phyloP scores from a whole-genome alignment of 92 coral and sea anemone genomes.

The Epizoanthus scotinus region DNA sequence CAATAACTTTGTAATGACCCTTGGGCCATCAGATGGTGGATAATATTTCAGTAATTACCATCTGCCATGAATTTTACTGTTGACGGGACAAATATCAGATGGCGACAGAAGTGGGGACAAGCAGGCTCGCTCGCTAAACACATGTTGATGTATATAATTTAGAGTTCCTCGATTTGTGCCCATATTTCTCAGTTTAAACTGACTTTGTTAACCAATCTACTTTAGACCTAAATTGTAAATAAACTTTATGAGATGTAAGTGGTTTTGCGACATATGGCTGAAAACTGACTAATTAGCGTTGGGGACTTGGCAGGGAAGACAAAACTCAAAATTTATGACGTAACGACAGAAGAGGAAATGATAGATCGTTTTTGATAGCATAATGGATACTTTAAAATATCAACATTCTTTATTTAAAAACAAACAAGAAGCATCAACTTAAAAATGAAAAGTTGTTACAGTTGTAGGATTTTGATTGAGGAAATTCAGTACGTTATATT shows the following conservation, averaged over 20 bases:
- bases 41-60: constrained; percentile 32
- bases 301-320: constrained; percentile 28
- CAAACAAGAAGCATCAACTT: too few relatives aligned
- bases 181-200: neutral
- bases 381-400: neutral
- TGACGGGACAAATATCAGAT: constrained; percentile 25
- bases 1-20: constrained; percentile 6
- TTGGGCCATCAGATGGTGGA: constrained; percentile 16
- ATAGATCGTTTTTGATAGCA: constrained; percentile 10
- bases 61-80: constrained; percentile 26
- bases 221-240: neutral
- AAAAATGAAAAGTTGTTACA: too few relatives aligned
- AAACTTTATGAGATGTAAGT: neutral
- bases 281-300: neutral
- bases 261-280: constrained; percentile 25
- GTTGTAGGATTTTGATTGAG: too few relatives aligned
- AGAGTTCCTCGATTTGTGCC: neutral
- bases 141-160: constrained; percentile 5
- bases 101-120: constrained; percentile 8
- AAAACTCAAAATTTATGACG: constrained; percentile 33
- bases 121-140: constrained; percentile 33
- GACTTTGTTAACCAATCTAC: neutral
- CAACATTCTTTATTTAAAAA: too few relatives aligned
- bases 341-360: constrained; percentile 39
- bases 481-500: too few relatives aligned